phyloP scores from a whole-genome alignment of 37 sponge, comb jelly and placozoan species.

The Cliona cf. orientalis region DNA sequence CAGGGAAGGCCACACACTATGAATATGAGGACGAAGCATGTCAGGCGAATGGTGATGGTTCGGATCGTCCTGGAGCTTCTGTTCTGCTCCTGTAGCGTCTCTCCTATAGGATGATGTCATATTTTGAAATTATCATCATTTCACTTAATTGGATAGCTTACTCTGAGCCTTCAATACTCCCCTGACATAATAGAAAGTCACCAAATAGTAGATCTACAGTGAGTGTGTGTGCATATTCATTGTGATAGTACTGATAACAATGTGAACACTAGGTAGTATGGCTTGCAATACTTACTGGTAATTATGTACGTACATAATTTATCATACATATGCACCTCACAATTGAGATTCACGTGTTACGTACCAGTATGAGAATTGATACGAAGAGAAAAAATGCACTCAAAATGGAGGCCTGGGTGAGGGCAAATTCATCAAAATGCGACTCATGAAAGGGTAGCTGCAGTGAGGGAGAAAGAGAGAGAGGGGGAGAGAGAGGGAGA shows the following conservation, averaged over 20 bases:
- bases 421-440: conserved; percentile 23
- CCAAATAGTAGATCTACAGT: conserved; percentile 13
- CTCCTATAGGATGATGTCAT: neutral
- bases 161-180: conserved; percentile 3
- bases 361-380: conserved; percentile 19
- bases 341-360: no score
- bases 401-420: conserved; percentile 19
- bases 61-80: conserved; percentile 13
- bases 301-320: no score
- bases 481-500: neutral
- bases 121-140: neutral
- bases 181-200: conserved; percentile 35
- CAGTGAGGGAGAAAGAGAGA: neutral
- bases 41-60: conserved; percentile 38
- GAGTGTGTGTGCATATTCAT: neutral
- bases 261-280: no score
- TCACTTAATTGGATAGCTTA: no score
- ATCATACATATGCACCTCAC: no score
- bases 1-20: conserved; percentile 70
- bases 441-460: neutral
- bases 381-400: conserved; percentile 23
- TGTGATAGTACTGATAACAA: neutral
- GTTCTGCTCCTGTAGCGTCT: neutral
- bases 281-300: no score
- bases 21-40: conserved; percentile 61